Evolutionary conservation across 1,140 invertebrate genomes (phyloP).

Genomic region (Pygmarrhopalites habei): DNA sequence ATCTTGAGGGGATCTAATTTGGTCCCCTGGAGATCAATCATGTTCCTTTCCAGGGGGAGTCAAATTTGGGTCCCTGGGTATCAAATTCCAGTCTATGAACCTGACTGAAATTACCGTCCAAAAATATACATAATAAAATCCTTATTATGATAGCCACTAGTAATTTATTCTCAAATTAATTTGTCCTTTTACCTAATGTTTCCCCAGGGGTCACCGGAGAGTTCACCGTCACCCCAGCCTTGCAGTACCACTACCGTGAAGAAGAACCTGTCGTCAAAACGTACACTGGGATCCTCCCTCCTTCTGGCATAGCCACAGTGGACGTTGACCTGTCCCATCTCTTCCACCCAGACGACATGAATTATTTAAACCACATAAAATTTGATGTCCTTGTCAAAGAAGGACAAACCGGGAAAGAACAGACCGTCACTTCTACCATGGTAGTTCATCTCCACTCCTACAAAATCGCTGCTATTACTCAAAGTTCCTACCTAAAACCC

Average conservation of each 20-base stretch:
- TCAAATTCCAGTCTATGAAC: too few species aligned
- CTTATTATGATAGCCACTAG: too few species aligned
- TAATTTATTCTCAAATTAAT: too few species aligned
- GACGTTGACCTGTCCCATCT: constrained; percentile 57
- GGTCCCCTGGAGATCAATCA: too few species aligned
- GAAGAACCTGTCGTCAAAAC: too few species aligned
- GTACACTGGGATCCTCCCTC: too few species aligned
- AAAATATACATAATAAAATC: too few species aligned
- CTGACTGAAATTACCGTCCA: too few species aligned
- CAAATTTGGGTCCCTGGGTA: too few species aligned
- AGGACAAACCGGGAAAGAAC: neutral
- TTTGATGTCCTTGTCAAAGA: constrained; percentile 22
- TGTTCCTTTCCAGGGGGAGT: too few species aligned
- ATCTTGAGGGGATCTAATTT: too few species aligned
- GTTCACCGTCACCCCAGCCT: neutral
- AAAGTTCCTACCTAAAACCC: constrained; percentile 75
- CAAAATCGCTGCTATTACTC: constrained; percentile 69
- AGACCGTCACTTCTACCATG: constrained; percentile 60
- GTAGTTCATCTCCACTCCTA: constrained; percentile 71
- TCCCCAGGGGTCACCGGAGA: neutral
- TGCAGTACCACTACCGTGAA: neutral
- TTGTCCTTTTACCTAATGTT: too few species aligned
- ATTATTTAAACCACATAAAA: constrained; percentile 50
- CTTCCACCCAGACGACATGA: neutral
- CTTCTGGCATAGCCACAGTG: constrained; percentile 46